Conservation (phyloP, 2,113 vertebrate species). For the Glareola pratincola region DNA sequence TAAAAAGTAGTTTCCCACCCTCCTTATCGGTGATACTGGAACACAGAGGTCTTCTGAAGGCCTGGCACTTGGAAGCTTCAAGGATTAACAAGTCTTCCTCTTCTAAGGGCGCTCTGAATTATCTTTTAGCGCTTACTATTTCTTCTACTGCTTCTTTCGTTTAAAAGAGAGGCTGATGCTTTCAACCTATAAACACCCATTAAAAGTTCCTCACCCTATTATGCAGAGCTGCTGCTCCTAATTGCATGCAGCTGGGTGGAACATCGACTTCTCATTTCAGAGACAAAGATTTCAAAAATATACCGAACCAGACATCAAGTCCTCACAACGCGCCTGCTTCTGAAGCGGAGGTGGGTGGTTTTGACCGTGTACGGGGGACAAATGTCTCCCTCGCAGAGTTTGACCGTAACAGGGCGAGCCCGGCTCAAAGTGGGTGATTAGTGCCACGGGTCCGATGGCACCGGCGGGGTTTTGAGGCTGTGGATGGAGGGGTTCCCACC, state of each 20-base stretch:
- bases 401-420: not conserved
- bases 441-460: not conserved
- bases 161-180: conserved; percentile 65
- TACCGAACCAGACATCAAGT: conserved; percentile 45
- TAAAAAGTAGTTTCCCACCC: not conserved
- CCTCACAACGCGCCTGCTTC: conserved; percentile 21
- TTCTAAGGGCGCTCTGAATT: conserved; percentile 61
- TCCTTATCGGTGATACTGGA: not conserved
- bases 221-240: conserved; percentile 69
- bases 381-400: not conserved
- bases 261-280: conserved; percentile 68
- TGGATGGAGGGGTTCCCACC: not conserved
- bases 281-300: conserved; percentile 67
- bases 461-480: not conserved
- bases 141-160: conserved; percentile 68
- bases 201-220: conserved; percentile 76
- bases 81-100: conserved; percentile 52
- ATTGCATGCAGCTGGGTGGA: conserved; percentile 72
- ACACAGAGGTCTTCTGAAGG: conserved; percentile 16
- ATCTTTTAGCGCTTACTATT: conserved; percentile 66
- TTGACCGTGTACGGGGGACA: not conserved
- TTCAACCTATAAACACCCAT: conserved; percentile 76
- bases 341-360: not conserved
- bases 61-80: conserved; percentile 30
- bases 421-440: not conserved